A percentile compares a stretch with the other conserved stretches of the same genome.
Conservation (phyloP, 1,140 invertebrate species). For the Diabrotica virgifera region DNA sequence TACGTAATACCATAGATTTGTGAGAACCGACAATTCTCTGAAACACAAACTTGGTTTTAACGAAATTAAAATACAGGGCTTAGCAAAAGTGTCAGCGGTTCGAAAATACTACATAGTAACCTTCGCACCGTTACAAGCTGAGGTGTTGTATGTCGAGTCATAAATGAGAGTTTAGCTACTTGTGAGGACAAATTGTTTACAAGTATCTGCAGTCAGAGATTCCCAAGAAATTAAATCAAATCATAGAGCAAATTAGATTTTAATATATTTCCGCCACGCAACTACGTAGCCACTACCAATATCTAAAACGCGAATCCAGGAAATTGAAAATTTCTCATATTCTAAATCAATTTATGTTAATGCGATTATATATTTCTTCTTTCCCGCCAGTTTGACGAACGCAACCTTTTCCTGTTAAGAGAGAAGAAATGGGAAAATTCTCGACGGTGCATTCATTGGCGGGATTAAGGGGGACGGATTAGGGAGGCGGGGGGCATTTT, state of each 20-base stretch:
- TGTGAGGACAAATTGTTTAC: neutral
- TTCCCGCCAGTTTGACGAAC: conserved; percentile 9
- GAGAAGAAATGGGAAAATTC: conserved; percentile 1
- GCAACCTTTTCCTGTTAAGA: neutral
- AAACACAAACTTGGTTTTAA: too few species aligned
- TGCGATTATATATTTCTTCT: conserved; percentile 32
- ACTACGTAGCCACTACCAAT: neutral
- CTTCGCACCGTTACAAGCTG: too few species aligned
- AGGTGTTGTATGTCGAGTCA: neutral
- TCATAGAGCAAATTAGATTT: neutral
- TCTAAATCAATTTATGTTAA: conserved; percentile 32
- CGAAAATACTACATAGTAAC: too few species aligned
- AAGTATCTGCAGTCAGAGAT: neutral
- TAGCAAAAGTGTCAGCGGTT: too few species aligned
- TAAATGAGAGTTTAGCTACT: neutral
- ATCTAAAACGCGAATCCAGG: conserved; percentile 10
- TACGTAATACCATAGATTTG: too few species aligned
- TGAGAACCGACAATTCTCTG: too few species aligned
- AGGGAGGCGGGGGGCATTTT: too few species aligned
- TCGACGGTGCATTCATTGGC: neutral
- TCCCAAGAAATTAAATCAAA: neutral
- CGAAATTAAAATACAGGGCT: too few species aligned
- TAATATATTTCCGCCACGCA: neutral
- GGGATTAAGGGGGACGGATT: too few species aligned
- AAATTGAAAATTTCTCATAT: conserved; percentile 34